Evolutionary conservation across 2,113 vertebrate species (phyloP).

Genomic region (Phylloscopus trochilus): DNA sequence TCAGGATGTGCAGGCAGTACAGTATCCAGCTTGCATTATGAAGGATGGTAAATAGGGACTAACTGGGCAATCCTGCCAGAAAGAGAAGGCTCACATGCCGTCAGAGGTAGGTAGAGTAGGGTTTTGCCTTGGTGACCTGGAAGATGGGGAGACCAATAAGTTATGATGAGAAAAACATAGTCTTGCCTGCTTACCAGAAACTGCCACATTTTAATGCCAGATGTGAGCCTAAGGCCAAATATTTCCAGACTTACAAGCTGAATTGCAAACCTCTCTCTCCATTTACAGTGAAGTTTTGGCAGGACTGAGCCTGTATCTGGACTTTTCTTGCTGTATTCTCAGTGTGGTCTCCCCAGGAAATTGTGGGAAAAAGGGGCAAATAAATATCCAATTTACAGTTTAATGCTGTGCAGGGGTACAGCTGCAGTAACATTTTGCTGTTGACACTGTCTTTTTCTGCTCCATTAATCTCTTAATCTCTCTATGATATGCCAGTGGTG

Average conservation of each 20-base stretch:
- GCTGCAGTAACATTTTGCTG: neutral
- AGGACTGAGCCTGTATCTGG: neutral
- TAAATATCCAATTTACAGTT: neutral
- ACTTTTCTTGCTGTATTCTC: neutral
- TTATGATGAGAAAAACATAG: neutral
- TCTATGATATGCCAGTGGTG: neutral
- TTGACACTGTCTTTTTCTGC: neutral
- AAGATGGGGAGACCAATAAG: neutral
- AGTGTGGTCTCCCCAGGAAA: rapidly evolving
- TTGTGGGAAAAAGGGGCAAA: neutral
- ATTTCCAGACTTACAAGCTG: neutral
- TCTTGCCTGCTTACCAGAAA: neutral
- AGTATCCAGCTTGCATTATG: neutral
- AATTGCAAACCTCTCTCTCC: neutral
- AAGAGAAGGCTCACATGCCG: neutral
- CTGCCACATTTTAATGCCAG: neutral
- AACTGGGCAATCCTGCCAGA: neutral
- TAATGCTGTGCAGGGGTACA: neutral
- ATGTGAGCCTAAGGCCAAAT: neutral
- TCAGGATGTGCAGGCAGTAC: neutral
- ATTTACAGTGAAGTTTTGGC: neutral
- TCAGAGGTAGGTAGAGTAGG: neutral
- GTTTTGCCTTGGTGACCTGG: neutral
- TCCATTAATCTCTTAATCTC: neutral
- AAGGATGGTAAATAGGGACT: neutral